A percentile compares a stretch with the other conserved stretches of the same genome.
These are phyloP conservation scores for Sisor rabdophorus DNA, from an alignment of 2,113 vertebrate genomes.

Conservation along the genomic window DNA sequence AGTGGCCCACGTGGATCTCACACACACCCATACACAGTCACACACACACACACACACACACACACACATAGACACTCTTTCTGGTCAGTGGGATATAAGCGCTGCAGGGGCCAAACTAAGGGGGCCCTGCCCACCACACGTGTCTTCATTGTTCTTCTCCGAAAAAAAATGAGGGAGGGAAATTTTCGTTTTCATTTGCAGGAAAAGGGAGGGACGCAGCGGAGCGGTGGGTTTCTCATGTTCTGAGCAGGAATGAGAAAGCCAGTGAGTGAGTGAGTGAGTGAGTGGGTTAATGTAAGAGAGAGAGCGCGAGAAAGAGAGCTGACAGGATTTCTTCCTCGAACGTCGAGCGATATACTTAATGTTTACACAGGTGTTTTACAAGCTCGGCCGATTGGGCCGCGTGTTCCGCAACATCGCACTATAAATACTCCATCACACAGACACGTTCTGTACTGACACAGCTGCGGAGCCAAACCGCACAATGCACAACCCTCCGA, in stretches of 20 bases:
- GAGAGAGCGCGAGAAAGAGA: constrained; percentile 32
- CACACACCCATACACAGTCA: neutral
- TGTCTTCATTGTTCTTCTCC: constrained; percentile 42
- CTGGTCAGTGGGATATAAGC: constrained; percentile 33
- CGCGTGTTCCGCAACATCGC: constrained; percentile 35
- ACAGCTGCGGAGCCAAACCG: constrained; percentile 34
- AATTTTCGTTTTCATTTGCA: constrained; percentile 31
- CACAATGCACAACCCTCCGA: constrained; percentile 28
- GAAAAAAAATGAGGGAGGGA: constrained; percentile 23
- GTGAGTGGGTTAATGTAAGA: constrained; percentile 4
- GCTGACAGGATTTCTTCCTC: constrained; percentile 40
- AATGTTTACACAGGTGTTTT: constrained; percentile 59
- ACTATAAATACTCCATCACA: constrained; percentile 37
- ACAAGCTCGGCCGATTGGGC: constrained; percentile 27
- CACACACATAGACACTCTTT: constrained; percentile 23
- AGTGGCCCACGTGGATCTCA: constrained; percentile 21
- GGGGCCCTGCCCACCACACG: constrained; percentile 19
- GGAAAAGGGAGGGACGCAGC: constrained; percentile 35
- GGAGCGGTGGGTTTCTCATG: constrained; percentile 18
- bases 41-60: constrained; percentile 1
- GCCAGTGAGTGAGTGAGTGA: constrained; percentile 39
- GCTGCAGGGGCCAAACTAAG: constrained; percentile 26
- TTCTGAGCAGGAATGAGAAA: constrained; percentile 29
- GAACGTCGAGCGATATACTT: constrained; percentile 40
- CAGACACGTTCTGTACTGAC: constrained; percentile 30